These are phyloP conservation scores for Unio delphinus DNA, from an alignment of 2,888 invertebrate species.

Conservation along the genomic window DNA sequence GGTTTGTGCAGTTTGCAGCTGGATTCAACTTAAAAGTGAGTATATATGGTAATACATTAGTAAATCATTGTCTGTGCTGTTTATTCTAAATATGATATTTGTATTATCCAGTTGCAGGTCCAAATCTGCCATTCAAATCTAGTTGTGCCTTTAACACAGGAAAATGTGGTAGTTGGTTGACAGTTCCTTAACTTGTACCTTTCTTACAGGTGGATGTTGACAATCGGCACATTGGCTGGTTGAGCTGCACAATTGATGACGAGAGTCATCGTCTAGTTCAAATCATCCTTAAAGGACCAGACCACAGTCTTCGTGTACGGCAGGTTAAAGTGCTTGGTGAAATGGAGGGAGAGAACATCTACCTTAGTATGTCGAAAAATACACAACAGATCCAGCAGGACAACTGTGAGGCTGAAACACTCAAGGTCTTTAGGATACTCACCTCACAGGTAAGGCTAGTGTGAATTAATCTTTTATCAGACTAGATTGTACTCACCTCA, in stretches of 20 bases:
- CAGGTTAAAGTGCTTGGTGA: constrained; percentile 78
- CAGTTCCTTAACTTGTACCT: too few species aligned
- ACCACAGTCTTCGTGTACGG: constrained; percentile 89
- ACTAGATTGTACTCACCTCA: too few species aligned
- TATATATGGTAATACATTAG: too few species aligned
- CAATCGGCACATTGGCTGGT: constrained; percentile 89
- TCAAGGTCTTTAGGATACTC: constrained; percentile 91
- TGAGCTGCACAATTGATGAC: constrained; percentile 86
- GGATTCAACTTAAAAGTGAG: too few species aligned
- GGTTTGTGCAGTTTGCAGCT: too few species aligned
- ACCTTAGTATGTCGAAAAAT: constrained; percentile 64
- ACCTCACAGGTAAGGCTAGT: constrained; percentile 82
- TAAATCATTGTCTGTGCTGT: too few species aligned
- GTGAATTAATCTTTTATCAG: background rate
- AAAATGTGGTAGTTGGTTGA: too few species aligned
- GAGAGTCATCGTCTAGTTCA: constrained; percentile 74
- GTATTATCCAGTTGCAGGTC: too few species aligned
- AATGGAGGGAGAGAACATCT: constrained; percentile 75
- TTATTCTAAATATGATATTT: too few species aligned
- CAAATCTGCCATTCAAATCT: too few species aligned
- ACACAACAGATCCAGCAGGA: constrained; percentile 82
- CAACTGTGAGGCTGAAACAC: constrained; percentile 91
- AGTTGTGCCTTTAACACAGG: too few species aligned
- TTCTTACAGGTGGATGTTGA: constrained; percentile 83
- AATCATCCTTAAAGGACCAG: constrained; percentile 91